A percentile compares a stretch with the other conserved stretches of the same genome.
These are phyloP conservation scores for Hydrotaea diabolus DNA, from an alignment of 2,888 invertebrate genomes.

Conservation along the genomic window DNA sequence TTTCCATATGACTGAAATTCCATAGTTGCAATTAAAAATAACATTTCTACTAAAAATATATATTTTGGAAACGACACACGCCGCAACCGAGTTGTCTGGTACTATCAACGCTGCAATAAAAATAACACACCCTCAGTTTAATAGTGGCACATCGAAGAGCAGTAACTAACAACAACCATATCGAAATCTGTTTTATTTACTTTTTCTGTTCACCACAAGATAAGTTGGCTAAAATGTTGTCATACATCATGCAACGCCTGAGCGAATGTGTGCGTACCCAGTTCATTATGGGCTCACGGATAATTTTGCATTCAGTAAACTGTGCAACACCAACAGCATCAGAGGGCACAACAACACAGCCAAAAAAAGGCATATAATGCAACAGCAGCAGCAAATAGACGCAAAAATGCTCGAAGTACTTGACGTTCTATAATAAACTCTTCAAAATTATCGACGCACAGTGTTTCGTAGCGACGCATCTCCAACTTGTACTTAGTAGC, in stretches of 20 bases:
- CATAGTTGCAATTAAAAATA: slow-evolving; percentile 54
- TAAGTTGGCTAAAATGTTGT: slow-evolving; percentile 67
- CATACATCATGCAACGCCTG: slow-evolving; percentile 79
- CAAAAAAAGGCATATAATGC: slow-evolving; percentile 24
- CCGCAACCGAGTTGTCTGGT: slow-evolving; percentile 41
- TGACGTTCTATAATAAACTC: not conserved
- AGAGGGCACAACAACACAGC: slow-evolving; percentile 34
- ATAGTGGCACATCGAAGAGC: slow-evolving; percentile 54
- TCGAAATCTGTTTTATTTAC: slow-evolving; percentile 38
- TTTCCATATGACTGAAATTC: slow-evolving; percentile 41
- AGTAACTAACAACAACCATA: slow-evolving; percentile 5
- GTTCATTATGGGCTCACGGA: slow-evolving; percentile 77
- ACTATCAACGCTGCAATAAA: slow-evolving; percentile 61
- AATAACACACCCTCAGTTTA: slow-evolving; percentile 63
- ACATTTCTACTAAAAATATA: slow-evolving; percentile 41
- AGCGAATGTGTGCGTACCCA: slow-evolving; percentile 78
- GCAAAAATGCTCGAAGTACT: too few relatives aligned
- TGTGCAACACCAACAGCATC: slow-evolving; percentile 48
- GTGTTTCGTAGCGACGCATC: not conserved
- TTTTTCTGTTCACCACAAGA: slow-evolving; percentile 59
- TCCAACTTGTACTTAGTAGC: not conserved
- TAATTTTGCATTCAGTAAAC: slow-evolving; percentile 68
- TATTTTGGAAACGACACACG: slow-evolving; percentile 54
- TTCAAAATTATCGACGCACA: not conserved
- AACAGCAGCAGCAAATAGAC: not conserved